phyloP scores from a whole-genome alignment of 2,888 invertebrate species.

The Hermaeophaga mercurialis region DNA sequence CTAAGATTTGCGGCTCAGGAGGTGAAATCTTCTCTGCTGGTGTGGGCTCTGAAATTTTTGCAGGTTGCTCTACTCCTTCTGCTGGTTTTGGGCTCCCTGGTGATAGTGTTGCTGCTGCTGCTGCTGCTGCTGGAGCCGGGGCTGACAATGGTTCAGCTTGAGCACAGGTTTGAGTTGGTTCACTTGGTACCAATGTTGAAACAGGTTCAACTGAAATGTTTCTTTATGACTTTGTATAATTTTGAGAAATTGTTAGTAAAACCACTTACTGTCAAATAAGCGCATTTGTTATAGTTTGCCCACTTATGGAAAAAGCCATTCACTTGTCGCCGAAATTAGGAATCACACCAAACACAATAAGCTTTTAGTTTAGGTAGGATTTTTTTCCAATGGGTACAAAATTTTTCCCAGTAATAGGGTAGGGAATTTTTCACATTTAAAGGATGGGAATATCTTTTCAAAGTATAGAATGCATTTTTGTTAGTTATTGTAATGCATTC shows the following conservation, averaged over 20 bases:
- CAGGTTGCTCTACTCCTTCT: slow-evolving; percentile 23
- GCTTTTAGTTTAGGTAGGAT: slow-evolving; percentile 10
- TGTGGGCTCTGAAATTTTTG: too few species aligned
- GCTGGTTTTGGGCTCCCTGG: slow-evolving; percentile 15
- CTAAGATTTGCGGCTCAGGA: too few species aligned
- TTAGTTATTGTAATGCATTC: neutral
- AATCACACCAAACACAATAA: slow-evolving; percentile 23
- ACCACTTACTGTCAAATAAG: slow-evolving; percentile 20
- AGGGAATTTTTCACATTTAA: too few species aligned
- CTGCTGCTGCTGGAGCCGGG: neutral
- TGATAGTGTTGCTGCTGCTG: slow-evolving; percentile 8
- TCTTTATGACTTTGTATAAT: slow-evolving; percentile 19
- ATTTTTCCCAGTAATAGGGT: too few species aligned
- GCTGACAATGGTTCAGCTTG: neutral
- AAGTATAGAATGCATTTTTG: neutral
- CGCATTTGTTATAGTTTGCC: slow-evolving; percentile 14
- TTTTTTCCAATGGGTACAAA: neutral
- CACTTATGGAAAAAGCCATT: slow-evolving; percentile 14
- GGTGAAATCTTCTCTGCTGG: too few species aligned
- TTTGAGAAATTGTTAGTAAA: slow-evolving; percentile 16
- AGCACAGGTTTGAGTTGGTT: neutral
- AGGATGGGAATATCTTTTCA: too few species aligned
- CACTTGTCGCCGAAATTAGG: slow-evolving; percentile 6
- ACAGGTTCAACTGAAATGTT: slow-evolving; percentile 28
- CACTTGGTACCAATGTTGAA: slow-evolving; percentile 18